A percentile compares a stretch with the other conserved stretches of the same genome.
Evolutionary conservation across 37 sponge, comb jelly and placozoan genomes (phyloP).

Genomic region (Hormiphora californensis): DNA sequence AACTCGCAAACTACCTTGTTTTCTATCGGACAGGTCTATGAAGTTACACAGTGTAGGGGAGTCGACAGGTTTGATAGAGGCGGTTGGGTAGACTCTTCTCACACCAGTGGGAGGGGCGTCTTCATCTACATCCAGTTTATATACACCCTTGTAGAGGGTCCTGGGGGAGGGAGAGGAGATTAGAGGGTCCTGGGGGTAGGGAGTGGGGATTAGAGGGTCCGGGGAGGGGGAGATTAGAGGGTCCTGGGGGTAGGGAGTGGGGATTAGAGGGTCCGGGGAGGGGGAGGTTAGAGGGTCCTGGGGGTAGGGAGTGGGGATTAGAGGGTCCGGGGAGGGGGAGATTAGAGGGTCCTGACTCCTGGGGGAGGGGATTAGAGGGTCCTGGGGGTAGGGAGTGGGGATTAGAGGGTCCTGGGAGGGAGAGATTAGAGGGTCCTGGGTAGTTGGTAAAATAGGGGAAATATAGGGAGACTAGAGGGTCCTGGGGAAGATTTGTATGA

Average conservation of each 20-base stretch:
- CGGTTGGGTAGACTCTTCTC: slow-evolving; percentile 15
- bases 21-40: not conserved
- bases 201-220: too few species aligned
- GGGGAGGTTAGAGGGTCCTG: not conserved
- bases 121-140: slow-evolving; percentile 29
- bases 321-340: not conserved
- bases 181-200: too few species aligned
- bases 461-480: not conserved
- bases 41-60: slow-evolving; percentile 11
- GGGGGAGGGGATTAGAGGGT: not conserved
- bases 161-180: too few species aligned
- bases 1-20: too few species aligned
- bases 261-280: slow-evolving; percentile 29
- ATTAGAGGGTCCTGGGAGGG: not conserved
- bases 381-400: not conserved
- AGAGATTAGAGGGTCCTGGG: not conserved
- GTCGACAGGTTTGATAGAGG: slow-evolving; percentile 10
- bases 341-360: not conserved
- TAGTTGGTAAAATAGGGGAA: too few species aligned
- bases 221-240: too few species aligned
- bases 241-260: too few species aligned
- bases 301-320: not conserved
- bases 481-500: not conserved
- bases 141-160: slow-evolving; percentile 49
- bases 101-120: not conserved